Evolutionary conservation across 2,797 vertebrate genomes (phyloP), one percentile per base, ranked within the genome.

Genomic region (Cuniculus paca): DNA sequence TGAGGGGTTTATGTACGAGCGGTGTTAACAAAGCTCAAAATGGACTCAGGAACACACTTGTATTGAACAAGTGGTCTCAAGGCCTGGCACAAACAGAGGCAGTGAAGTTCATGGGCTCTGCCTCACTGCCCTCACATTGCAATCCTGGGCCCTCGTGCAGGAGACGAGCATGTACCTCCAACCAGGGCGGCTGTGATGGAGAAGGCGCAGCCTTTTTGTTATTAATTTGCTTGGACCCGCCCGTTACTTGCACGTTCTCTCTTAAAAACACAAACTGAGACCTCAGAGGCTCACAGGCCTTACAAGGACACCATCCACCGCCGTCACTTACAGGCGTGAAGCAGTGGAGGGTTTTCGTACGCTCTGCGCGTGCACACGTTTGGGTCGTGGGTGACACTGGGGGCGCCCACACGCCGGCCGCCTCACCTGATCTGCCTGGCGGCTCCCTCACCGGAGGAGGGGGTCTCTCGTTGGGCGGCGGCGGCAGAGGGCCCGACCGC

Each of bases 401-500:
- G 22, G 7, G 2, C 52, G 83, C n/a, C n/a, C n/a, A n/a, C n/a
- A n/a, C n/a, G n/a, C 52, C 5, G 36, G 39, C 81, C 17, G 36
- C 36, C 97, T 78, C 98, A 99, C 99, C 99, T 98, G 99, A 97
- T 92, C 99, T 99, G 74, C 98, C 97, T 1, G 99, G 98, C 0
- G 99, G 99, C 95, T 98, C 99, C 96, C 99, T 98, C 80, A 99
- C 98, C 1, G 99, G 98, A 65, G 99, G 98, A 0, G 99, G 99
- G 0, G 99, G 99, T 34, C 99, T 99, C 98, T 99, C 99, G 20
- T 77, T 99, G 74, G 99, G 99, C 14, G 99, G 99, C 0, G 98
- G 98, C 31, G 98, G 99, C 42, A 98, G 98, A 17, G 99, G 99
- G 60, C 99, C 99, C 1, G 99, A 99, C 2, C 99, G 99, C 19